Percentiles rank a stretch among this genome's conserved stretches.
Conservation (phyloP, 2,797 vertebrate species). For the Numenius phaeopus region DNA sequence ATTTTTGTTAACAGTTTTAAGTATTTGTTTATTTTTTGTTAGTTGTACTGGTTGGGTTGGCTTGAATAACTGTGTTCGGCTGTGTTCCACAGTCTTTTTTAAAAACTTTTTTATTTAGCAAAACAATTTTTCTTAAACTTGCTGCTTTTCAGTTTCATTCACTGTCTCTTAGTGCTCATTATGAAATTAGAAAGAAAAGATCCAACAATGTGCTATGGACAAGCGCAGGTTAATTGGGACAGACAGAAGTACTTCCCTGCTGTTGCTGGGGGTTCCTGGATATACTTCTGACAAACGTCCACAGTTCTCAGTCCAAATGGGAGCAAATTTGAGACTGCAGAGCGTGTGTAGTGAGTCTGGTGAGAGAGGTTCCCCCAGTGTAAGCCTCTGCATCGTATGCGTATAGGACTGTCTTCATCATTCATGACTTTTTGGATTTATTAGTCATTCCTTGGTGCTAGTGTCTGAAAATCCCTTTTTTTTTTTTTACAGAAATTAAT, state of each 20-base stretch:
- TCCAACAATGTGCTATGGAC: background rate
- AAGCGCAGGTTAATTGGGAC: background rate
- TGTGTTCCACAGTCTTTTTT: background rate
- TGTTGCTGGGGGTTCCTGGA: background rate
- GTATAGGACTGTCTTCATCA: background rate
- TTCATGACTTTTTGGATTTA: background rate
- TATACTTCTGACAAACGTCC: background rate
- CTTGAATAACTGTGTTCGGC: background rate
- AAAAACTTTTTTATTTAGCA: background rate
- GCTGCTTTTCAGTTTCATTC: background rate
- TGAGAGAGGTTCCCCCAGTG: background rate
- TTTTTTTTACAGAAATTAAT: rapidly evolving
- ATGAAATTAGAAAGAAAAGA: background rate
- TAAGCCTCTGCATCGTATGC: rapidly evolving
- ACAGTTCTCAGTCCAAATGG: background rate
- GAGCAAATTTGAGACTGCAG: background rate
- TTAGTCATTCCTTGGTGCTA: background rate
- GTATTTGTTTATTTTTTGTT: background rate
- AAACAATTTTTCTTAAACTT: background rate
- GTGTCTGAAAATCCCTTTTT: background rate
- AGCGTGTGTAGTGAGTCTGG: rapidly evolving
- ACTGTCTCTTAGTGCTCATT: background rate
- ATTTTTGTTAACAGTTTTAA: background rate
- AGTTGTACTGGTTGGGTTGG: background rate
- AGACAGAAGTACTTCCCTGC: background rate